phyloP scores from a whole-genome alignment of 2,888 invertebrate species.

The Agrypnus murinus region DNA sequence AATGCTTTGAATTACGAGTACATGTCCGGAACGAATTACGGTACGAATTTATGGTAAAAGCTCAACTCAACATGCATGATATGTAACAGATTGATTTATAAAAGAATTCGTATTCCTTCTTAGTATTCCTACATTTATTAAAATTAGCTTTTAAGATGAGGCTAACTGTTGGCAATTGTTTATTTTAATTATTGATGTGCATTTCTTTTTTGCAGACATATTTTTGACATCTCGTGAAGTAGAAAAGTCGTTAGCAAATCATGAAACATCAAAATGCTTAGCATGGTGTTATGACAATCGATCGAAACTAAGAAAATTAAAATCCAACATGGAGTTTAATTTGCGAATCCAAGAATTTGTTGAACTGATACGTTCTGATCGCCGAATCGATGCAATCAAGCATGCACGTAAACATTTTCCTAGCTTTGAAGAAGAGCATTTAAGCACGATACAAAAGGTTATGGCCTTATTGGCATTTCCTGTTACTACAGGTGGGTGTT shows the following conservation, averaged over 20 bases:
- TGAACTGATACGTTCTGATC: slow-evolving; percentile 91
- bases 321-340: slow-evolving; percentile 96
- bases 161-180: too few relatives aligned
- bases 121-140: too few relatives aligned
- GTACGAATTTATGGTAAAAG: too few relatives aligned
- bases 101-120: too few relatives aligned
- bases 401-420: slow-evolving; percentile 96
- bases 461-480: slow-evolving; percentile 97
- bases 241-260: slow-evolving; percentile 87
- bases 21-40: too few relatives aligned
- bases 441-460: slow-evolving; percentile 91
- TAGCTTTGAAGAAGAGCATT: slow-evolving; percentile 88
- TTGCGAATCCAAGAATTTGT: slow-evolving; percentile 95
- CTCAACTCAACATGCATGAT: too few relatives aligned
- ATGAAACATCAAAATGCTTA: slow-evolving; percentile 91
- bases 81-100: too few relatives aligned
- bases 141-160: too few relatives aligned
- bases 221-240: slow-evolving; percentile 89
- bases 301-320: slow-evolving; percentile 94
- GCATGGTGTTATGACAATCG: slow-evolving; percentile 98
- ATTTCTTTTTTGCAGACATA: slow-evolving; percentile 82
- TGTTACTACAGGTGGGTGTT: slow-evolving; percentile 85
- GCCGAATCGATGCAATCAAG: slow-evolving; percentile 92
- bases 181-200: too few relatives aligned
- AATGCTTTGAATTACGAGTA: too few relatives aligned